Percentiles rank a stretch among this genome's conserved stretches.
These are phyloP conservation scores for Cyanoderma ruficeps DNA, from an alignment of 2,113 vertebrate genomes.

Conservation along the genomic window DNA sequence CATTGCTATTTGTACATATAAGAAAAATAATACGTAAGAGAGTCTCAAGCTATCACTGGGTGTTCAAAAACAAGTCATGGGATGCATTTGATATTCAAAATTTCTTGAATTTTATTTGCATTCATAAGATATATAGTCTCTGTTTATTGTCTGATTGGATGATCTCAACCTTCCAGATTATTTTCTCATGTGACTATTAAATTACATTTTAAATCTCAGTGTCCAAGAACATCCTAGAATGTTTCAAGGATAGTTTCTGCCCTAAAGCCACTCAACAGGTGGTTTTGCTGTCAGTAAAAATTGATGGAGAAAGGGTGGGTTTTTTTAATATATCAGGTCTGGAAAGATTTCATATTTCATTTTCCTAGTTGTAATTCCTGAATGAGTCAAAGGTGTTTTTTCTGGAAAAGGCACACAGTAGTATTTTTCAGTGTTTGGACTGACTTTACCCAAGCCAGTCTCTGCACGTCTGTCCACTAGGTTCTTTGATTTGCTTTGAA, in stretches of 20 bases:
- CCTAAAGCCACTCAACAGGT: background rate
- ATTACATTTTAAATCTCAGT: background rate
- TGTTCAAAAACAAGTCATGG: slow-evolving; percentile 18
- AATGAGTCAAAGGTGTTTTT: background rate
- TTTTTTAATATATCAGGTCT: background rate
- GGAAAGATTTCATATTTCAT: background rate
- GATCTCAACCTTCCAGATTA: background rate
- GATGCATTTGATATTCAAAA: slow-evolving; percentile 25
- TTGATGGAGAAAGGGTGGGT: background rate
- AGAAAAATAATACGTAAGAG: background rate
- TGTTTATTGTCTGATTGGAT: slow-evolving; percentile 13
- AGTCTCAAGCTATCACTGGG: background rate
- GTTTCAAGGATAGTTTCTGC: background rate
- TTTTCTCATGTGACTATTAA: background rate
- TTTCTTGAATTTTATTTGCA: slow-evolving; percentile 36
- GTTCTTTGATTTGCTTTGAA: background rate
- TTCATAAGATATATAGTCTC: background rate
- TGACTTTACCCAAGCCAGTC: background rate
- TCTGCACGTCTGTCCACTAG: background rate
- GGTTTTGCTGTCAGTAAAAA: background rate
- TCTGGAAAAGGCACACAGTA: background rate
- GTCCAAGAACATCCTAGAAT: background rate
- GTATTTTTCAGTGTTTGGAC: background rate
- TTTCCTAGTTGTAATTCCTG: background rate
- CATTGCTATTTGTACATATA: background rate